Conservation (phyloP, 1,140 invertebrate species). For the Halictus rubicundus region DNA sequence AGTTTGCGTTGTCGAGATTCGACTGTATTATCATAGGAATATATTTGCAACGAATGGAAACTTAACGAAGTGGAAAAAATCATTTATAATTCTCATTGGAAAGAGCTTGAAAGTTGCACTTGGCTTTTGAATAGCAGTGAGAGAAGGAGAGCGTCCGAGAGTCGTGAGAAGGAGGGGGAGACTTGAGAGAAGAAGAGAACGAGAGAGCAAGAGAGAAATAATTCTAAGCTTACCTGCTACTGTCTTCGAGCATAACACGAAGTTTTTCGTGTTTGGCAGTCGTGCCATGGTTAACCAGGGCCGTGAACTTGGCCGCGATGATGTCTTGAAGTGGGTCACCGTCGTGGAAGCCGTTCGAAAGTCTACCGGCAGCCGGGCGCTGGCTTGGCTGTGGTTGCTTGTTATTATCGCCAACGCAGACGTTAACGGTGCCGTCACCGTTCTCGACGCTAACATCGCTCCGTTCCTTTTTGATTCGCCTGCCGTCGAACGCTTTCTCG, state of each 20-base stretch:
- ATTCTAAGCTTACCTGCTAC: constrained; percentile 74
- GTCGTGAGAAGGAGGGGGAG: not conserved
- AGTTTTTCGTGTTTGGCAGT: constrained; percentile 77
- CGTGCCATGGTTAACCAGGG: constrained; percentile 66
- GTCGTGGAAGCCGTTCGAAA: constrained; percentile 74
- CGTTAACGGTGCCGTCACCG: constrained; percentile 35
- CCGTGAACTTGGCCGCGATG: constrained; percentile 71
- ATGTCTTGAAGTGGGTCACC: constrained; percentile 73
- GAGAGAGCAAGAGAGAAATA: not conserved
- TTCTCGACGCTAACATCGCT: constrained; percentile 63
- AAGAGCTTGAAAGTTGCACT: not conserved
- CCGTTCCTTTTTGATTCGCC: constrained; percentile 72
- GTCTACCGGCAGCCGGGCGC: constrained; percentile 41
- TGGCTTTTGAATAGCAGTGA: not conserved
- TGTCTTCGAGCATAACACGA: constrained; percentile 78
- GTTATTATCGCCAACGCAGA: constrained; percentile 34
- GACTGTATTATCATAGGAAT: not conserved
- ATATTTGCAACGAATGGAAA: not conserved
- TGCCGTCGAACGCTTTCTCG: constrained; percentile 65
- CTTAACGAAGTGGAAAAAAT: not conserved
- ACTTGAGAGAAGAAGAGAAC: not conserved
- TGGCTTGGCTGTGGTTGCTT: constrained; percentile 30
- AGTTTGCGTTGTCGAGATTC: too few species aligned
- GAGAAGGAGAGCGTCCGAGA: not conserved
- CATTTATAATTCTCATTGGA: not conserved